Evolutionary conservation across 2,797 vertebrate species (phyloP).

Genomic region (Sus cebifrons): DNA sequence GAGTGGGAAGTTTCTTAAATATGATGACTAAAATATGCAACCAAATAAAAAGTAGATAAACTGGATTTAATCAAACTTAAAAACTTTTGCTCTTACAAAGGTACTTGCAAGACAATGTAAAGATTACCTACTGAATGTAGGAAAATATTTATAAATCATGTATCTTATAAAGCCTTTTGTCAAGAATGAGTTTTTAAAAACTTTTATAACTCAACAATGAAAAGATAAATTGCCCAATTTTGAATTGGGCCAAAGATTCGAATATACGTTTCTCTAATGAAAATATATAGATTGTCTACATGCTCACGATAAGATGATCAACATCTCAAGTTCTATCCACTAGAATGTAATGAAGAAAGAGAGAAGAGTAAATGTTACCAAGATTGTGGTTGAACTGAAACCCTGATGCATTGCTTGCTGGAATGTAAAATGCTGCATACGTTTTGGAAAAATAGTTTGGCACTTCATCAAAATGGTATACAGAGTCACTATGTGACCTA

Average conservation of each 20-base stretch:
- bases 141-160: neutral
- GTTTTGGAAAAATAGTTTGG: constrained; percentile 19
- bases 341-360: neutral
- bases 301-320: neutral
- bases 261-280: neutral
- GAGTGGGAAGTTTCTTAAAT: neutral
- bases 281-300: neutral
- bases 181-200: neutral
- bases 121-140: neutral
- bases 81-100: neutral
- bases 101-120: neutral
- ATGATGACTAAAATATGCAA: neutral
- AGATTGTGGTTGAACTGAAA: neutral
- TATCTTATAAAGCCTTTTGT: neutral
- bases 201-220: neutral
- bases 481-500: neutral
- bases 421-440: neutral
- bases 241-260: neutral
- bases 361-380: neutral
- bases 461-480: neutral
- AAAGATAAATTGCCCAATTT: neutral
- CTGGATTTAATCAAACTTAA: neutral
- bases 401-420: neutral
- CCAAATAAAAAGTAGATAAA: neutral
- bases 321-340: neutral